A percentile compares a stretch with the other conserved stretches of the same genome.
These are phyloP conservation scores for Gisinianus flammeolus DNA, from an alignment of 2,888 invertebrate genomes.

Conservation along the genomic window DNA sequence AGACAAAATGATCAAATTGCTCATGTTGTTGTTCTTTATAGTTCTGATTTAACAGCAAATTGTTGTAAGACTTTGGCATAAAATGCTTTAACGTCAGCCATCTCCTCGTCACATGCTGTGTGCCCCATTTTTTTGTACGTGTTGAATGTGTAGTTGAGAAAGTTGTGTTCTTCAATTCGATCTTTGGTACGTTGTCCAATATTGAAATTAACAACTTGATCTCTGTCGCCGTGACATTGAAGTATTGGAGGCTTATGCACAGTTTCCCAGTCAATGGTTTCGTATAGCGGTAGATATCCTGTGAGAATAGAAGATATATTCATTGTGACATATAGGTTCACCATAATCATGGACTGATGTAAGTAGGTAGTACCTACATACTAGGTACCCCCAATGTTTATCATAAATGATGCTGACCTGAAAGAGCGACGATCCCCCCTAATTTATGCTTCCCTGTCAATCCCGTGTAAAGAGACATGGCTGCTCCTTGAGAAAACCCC, in stretches of 20 bases:
- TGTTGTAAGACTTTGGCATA: conserved; percentile 24
- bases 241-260: conserved; percentile 51
- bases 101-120: conserved; percentile 33
- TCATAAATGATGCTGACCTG: conserved; percentile 62
- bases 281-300: conserved; percentile 92
- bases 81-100: conserved; percentile 39
- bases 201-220: conserved; percentile 79
- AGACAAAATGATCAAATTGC: too few species aligned
- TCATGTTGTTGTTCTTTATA: too few species aligned
- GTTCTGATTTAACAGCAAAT: conserved; percentile 23
- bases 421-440: conserved; percentile 88
- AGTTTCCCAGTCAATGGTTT: conserved; percentile 60
- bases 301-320: not conserved
- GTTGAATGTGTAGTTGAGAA: conserved; percentile 34
- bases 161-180: conserved; percentile 26
- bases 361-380: too few species aligned
- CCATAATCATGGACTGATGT: too few species aligned
- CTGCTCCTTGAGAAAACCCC: conserved; percentile 96
- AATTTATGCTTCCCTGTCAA: conserved; percentile 80
- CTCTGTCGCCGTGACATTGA: conserved; percentile 82
- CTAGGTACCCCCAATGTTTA: too few species aligned
- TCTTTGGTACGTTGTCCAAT: conserved; percentile 24
- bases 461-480: conserved; percentile 92
- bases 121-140: conserved; percentile 41
- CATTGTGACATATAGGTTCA: too few species aligned